Conservation (phyloP, 2,797 vertebrate genomes). For the Pseudochromis fuscus region DNA sequence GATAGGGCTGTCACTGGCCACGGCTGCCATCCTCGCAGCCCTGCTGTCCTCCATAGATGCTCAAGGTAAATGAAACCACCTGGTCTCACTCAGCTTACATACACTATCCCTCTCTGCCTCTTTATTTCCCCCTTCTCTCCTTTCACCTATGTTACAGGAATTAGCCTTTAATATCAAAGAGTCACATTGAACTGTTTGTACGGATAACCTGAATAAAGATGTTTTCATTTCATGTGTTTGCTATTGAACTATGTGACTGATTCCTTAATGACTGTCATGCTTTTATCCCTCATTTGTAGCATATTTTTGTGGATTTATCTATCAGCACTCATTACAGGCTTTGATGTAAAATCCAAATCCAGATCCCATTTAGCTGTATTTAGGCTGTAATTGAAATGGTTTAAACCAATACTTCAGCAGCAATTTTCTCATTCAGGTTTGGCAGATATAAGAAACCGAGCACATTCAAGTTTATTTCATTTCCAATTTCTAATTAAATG, state of each 20-base stretch:
- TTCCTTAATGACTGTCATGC: slow-evolving; percentile 37
- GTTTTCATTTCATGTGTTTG: slow-evolving; percentile 63
- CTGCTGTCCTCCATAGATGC: slow-evolving; percentile 91
- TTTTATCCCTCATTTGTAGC: slow-evolving; percentile 46
- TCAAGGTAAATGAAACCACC: slow-evolving; percentile 91
- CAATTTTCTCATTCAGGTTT: slow-evolving; percentile 52
- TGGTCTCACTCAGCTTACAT: slow-evolving; percentile 41
- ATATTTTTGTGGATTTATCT: slow-evolving; percentile 25
- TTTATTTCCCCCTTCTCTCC: slow-evolving; percentile 50
- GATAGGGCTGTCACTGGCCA: slow-evolving; percentile 89
- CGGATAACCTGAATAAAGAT: slow-evolving; percentile 77
- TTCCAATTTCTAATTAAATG: slow-evolving; percentile 37
- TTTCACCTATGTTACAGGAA: slow-evolving; percentile 41
- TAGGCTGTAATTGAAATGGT: slow-evolving; percentile 35
- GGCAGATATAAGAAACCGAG: slow-evolving; percentile 26
- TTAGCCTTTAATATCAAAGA: slow-evolving; percentile 38
- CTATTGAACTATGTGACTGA: slow-evolving; percentile 59
- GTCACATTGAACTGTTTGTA: slow-evolving; percentile 54
- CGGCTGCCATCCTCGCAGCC: slow-evolving; percentile 88
- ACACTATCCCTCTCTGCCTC: slow-evolving; percentile 52
- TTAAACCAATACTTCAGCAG: slow-evolving; percentile 32
- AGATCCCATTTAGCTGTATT: slow-evolving; percentile 31
- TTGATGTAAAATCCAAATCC: slow-evolving; percentile 41
- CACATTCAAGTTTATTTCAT: slow-evolving; percentile 12
- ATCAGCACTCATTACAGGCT: slow-evolving; percentile 32